Evolutionary conservation across 2,888 invertebrate species (phyloP).

Genomic region (Galerucella nymphaeae): DNA sequence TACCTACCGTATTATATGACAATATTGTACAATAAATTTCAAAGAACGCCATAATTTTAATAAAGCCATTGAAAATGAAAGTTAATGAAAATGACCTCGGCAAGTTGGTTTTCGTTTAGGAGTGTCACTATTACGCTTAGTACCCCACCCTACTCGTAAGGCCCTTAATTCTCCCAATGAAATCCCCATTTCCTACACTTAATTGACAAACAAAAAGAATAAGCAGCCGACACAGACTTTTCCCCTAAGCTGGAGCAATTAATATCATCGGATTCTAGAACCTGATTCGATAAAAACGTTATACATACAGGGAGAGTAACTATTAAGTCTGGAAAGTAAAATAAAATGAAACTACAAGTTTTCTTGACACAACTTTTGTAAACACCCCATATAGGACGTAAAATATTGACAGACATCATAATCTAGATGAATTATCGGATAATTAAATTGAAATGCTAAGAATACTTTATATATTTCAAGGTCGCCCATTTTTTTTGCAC

Average conservation of each 20-base stretch:
- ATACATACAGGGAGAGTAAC: constrained; percentile 12
- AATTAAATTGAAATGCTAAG: too few relatives aligned
- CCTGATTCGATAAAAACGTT: constrained; percentile 27
- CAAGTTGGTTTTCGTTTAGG: constrained; percentile 48
- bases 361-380: too few relatives aligned
- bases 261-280: constrained; percentile 27
- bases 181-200: constrained; percentile 43
- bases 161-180: constrained; percentile 45
- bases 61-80: constrained; percentile 35
- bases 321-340: not conserved
- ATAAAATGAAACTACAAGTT: too few relatives aligned
- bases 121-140: constrained; percentile 26
- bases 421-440: too few relatives aligned
- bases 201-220: constrained; percentile 44
- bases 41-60: constrained; percentile 9
- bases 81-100: constrained; percentile 54
- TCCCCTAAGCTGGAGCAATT: constrained; percentile 27
- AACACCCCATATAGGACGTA: too few relatives aligned
- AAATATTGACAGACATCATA: too few relatives aligned
- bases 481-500: too few relatives aligned
- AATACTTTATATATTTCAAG: too few relatives aligned
- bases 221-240: constrained; percentile 31
- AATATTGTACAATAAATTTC: too few relatives aligned
- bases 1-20: too few relatives aligned
- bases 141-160: constrained; percentile 24